Evolutionary conservation across 2,797 vertebrate species (phyloP).

Genomic region (Gobionotothen gibberifrons): DNA sequence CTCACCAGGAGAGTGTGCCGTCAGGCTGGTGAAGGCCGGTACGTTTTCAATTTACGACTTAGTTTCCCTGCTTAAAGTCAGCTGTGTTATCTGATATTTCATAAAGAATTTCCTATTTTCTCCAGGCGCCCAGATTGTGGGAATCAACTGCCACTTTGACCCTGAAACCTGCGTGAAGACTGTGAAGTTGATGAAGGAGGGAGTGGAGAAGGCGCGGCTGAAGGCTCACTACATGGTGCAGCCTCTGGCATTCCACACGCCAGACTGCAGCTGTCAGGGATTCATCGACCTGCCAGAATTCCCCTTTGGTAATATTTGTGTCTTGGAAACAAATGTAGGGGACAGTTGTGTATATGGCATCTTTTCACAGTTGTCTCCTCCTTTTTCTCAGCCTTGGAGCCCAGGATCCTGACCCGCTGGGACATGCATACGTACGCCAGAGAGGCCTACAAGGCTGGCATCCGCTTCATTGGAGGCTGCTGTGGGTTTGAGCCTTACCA

Average conservation of each 20-base stretch:
- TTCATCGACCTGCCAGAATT: constrained; percentile 82
- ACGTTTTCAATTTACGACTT: constrained; percentile 12
- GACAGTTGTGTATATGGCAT: background rate
- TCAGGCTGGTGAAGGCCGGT: constrained; percentile 90
- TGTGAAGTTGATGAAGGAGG: constrained; percentile 82
- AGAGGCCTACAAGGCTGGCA: constrained; percentile 87
- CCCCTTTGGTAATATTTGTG: constrained; percentile 47
- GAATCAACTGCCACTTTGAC: constrained; percentile 95
- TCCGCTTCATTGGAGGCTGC: constrained; percentile 90
- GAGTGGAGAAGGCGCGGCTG: constrained; percentile 86
- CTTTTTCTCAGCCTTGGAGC: constrained; percentile 84
- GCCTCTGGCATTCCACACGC: constrained; percentile 76
- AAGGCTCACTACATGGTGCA: constrained; percentile 92
- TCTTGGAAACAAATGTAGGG: background rate
- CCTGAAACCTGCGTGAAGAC: constrained; percentile 86
- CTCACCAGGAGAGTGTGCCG: constrained; percentile 84
- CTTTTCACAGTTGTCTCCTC: constrained; percentile 6
- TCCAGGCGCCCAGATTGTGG: constrained; percentile 90
- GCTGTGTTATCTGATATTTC: background rate
- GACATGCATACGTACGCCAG: constrained; percentile 90
- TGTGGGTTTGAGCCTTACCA: constrained; percentile 93
- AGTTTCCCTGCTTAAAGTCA: background rate
- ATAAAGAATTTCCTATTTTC: background rate
- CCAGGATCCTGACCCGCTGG: constrained; percentile 89
- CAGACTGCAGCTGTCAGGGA: constrained; percentile 90